A percentile compares a stretch with the other conserved stretches of the same genome.
These are phyloP conservation scores for Sarcophaga carnaria DNA, from an alignment of 2,888 invertebrate species.

Conservation along the genomic window DNA sequence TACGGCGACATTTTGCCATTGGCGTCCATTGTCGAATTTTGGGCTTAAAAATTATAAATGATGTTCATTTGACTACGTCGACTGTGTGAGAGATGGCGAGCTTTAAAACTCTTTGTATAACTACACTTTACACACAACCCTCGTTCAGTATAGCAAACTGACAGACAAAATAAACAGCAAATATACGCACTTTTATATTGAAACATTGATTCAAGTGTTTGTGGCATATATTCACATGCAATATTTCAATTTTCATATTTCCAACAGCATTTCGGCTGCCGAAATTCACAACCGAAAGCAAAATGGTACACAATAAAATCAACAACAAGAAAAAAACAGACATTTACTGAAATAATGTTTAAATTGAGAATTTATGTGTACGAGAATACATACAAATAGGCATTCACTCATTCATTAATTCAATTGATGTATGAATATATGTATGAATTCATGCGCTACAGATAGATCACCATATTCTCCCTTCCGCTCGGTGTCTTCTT, in stretches of 20 bases:
- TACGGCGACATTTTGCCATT: constrained; percentile 35
- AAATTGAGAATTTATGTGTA: constrained; percentile 55
- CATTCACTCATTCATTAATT: neutral
- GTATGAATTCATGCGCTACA: neutral
- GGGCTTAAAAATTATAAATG: constrained; percentile 8
- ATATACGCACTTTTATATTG: constrained; percentile 23
- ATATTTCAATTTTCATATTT: constrained; percentile 53
- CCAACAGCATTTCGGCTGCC: neutral
- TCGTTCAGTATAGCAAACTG: neutral
- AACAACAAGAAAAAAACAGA: neutral
- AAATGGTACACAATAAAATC: neutral
- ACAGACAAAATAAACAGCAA: neutral
- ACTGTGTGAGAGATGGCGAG: neutral
- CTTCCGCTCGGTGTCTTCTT: too few relatives aligned
- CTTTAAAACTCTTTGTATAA: too few relatives aligned
- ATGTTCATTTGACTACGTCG: neutral
- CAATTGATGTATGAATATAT: constrained; percentile 34
- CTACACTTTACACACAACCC: neutral
- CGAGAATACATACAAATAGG: neutral
- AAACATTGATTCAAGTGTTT: constrained; percentile 44
- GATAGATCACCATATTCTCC: constrained; percentile 19
- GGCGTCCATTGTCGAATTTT: constrained; percentile 1
- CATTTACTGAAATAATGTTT: constrained; percentile 26
- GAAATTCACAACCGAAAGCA: neutral
- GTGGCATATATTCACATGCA: neutral